Evolutionary conservation across 2,797 vertebrate genomes (phyloP).

Genomic region (Mus caroli): DNA sequence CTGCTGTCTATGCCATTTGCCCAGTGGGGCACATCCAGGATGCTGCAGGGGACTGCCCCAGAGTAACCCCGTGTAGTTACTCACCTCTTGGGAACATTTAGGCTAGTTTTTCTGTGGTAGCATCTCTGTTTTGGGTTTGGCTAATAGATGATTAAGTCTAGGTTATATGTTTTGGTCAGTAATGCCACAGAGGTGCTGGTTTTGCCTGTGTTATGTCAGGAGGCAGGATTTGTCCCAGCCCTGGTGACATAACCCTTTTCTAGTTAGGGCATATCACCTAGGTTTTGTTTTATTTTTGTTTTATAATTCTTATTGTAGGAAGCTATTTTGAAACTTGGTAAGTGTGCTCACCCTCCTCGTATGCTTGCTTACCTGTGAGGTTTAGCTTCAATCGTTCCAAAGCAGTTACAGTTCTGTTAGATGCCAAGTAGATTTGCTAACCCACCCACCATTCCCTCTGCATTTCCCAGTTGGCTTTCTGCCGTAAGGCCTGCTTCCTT

Average conservation of each 20-base stretch:
- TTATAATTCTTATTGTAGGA: neutral
- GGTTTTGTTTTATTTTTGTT: conserved; percentile 11
- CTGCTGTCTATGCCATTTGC: neutral
- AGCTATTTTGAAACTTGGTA: neutral
- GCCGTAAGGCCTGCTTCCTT: neutral
- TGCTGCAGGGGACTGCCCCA: neutral
- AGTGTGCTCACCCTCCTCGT: neutral
- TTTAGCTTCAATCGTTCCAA: neutral
- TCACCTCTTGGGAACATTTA: neutral
- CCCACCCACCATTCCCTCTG: neutral
- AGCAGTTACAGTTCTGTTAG: neutral
- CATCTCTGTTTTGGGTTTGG: neutral
- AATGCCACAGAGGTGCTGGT: neutral
- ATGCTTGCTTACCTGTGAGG: neutral
- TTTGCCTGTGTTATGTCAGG: neutral
- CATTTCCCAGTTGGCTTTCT: conserved; percentile 25
- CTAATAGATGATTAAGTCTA: neutral
- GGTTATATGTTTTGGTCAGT: neutral
- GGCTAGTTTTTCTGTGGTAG: neutral
- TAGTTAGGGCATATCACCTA: neutral
- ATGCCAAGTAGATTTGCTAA: neutral
- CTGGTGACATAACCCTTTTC: neutral
- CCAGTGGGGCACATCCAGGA: neutral
- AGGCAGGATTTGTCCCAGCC: neutral
- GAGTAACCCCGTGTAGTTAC: neutral